These are phyloP conservation scores for Lordiphosa clarofinis DNA, from an alignment of 1,140 invertebrate species.

Conservation along the genomic window DNA sequence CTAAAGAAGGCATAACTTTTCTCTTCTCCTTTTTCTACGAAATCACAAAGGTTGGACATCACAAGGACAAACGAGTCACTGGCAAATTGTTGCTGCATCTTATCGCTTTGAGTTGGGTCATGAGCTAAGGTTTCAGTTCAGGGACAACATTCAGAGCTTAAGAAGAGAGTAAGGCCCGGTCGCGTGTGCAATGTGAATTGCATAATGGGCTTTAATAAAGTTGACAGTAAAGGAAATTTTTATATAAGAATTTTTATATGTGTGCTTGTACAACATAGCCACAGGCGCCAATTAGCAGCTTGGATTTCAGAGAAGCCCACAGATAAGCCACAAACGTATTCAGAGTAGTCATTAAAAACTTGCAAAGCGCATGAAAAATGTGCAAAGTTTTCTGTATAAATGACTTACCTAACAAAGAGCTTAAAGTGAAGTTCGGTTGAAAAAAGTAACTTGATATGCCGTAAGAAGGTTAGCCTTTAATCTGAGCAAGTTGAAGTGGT, in stretches of 20 bases:
- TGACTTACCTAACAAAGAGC: background rate
- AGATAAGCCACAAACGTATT: conserved; percentile 32
- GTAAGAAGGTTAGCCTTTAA: no score
- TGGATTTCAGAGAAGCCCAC: conserved; percentile 11
- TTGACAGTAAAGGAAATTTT: conserved; percentile 7
- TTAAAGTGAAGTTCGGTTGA: no score
- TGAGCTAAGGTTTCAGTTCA: conserved; percentile 3
- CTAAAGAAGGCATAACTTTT: background rate
- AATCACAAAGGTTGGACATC: conserved; percentile 26
- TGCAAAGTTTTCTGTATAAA: conserved; percentile 35
- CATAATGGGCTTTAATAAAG: conserved; percentile 4
- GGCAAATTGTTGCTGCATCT: conserved; percentile 11
- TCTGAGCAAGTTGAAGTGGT: no score
- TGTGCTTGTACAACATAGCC: conserved; percentile 4
- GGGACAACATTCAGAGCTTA: background rate
- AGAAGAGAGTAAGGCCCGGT: no score
- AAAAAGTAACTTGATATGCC: no score
- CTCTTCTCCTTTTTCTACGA: no score
- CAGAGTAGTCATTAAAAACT: conserved; percentile 17
- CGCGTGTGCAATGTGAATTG: conserved; percentile 1
- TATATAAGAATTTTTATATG: conserved; percentile 2
- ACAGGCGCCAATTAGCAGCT: conserved; percentile 49
- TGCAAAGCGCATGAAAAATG: conserved; percentile 23
- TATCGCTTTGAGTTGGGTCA: conserved; percentile 4
- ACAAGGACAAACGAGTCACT: conserved; percentile 2